Evolutionary conservation across 2,113 vertebrate species (phyloP).

Genomic region (Lutjanus erythropterus): DNA sequence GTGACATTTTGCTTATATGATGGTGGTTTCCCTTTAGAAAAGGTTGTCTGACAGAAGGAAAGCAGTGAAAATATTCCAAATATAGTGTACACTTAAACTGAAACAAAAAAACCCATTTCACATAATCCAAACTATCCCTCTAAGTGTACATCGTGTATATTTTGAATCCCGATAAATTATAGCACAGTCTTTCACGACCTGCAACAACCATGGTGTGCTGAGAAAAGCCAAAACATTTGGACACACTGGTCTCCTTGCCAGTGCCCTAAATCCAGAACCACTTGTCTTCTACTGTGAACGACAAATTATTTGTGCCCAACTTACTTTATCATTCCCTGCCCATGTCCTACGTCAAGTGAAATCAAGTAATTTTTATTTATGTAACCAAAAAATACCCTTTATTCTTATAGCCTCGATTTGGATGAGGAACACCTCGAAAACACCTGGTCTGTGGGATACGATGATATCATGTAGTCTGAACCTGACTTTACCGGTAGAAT

Average conservation of each 20-base stretch:
- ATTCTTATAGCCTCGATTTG: background rate
- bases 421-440: background rate
- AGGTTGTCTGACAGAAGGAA: no score
- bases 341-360: background rate
- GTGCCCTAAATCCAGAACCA: background rate
- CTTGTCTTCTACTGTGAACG: background rate
- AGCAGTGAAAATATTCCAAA: no score
- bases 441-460: background rate
- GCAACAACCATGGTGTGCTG: background rate
- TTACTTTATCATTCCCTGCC: background rate
- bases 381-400: background rate
- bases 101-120: no score
- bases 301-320: background rate
- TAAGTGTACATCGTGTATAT: no score
- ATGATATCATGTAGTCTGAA: background rate
- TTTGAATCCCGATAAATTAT: background rate
- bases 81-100: no score
- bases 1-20: no score
- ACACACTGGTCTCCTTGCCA: no score
- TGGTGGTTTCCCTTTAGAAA: no score
- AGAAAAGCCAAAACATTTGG: background rate
- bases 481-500: background rate
- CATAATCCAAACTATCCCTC: no score
- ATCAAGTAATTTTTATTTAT: background rate
- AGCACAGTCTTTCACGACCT: background rate